A percentile compares a stretch with the other conserved stretches of the same genome.
These are phyloP conservation scores for Hystrix cristata DNA, from an alignment of 2,113 vertebrate species.

Conservation along the genomic window DNA sequence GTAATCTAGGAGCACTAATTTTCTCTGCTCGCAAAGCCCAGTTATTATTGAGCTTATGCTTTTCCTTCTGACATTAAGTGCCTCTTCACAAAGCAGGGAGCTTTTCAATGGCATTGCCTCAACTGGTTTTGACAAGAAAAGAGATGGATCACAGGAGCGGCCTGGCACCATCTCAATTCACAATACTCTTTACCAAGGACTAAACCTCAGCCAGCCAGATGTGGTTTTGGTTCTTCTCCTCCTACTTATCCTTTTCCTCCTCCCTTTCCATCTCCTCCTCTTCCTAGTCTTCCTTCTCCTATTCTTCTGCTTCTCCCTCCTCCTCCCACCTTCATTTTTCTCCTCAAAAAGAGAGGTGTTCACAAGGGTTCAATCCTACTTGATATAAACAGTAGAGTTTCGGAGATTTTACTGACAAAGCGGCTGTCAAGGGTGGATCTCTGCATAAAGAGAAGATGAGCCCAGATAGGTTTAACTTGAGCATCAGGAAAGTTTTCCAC, in stretches of 20 bases:
- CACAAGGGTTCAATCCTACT: not conserved
- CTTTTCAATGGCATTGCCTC: slow-evolving; percentile 1
- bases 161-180: slow-evolving; percentile 48
- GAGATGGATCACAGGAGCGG: slow-evolving; percentile 51
- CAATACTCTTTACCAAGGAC: slow-evolving; percentile 20
- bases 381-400: not conserved
- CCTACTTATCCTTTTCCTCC: too few relatives aligned
- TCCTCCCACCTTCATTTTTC: too few relatives aligned
- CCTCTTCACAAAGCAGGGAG: slow-evolving; percentile 60
- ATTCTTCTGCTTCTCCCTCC: too few relatives aligned
- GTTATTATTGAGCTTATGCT: not conserved
- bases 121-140: slow-evolving; percentile 72
- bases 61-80: slow-evolving; percentile 39
- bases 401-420: not conserved
- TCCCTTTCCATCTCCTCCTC: too few relatives aligned
- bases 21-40: slow-evolving; percentile 40
- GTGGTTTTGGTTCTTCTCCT: not conserved
- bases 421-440: not conserved
- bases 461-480: not conserved
- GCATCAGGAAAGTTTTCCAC: not conserved
- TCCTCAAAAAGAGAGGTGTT: not conserved
- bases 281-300: not conserved
- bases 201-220: not conserved
- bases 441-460: not conserved
- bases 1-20: slow-evolving; percentile 61